Conservation (phyloP, 92 coral and sea anemone genomes). For the Palythoa heliodiscus region DNA sequence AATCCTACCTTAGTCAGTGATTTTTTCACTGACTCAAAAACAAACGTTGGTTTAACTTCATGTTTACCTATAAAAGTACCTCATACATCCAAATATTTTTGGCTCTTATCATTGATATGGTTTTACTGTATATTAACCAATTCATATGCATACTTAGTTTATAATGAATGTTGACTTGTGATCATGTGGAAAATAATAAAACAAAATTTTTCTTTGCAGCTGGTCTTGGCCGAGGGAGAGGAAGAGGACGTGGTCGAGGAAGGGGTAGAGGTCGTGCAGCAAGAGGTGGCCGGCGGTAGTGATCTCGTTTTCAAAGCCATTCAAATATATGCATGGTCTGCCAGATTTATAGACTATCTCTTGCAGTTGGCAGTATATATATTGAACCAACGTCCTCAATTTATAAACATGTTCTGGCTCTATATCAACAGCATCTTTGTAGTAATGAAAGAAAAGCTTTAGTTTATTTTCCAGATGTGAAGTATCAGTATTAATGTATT, state of each 20-base stretch:
- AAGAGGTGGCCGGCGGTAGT: constrained; percentile 71
- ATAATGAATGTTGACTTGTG: no score
- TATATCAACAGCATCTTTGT: not conserved
- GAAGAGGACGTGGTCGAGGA: constrained; percentile 95
- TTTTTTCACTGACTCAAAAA: no score
- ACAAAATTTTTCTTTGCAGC: constrained; percentile 32
- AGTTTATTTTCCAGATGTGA: not conserved
- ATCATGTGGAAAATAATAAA: no score
- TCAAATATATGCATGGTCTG: not conserved
- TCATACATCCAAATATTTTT: no score
- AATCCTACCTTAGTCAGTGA: no score
- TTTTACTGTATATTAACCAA: no score
- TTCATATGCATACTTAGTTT: no score
- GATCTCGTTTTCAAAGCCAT: not conserved
- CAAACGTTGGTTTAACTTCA: no score
- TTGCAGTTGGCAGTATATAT: not conserved
- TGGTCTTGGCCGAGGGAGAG: constrained; percentile 89
- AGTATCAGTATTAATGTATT: no score
- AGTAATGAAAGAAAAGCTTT: not conserved
- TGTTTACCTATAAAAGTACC: no score
- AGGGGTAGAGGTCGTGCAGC: constrained; percentile 66
- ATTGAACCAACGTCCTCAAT: not conserved
- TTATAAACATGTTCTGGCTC: not conserved
- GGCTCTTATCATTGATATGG: no score
- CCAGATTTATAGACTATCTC: not conserved